A percentile compares a stretch with the other conserved stretches of the same genome.
These are phyloP conservation scores for Bubo scandiacus DNA, from an alignment of 2,113 vertebrate genomes.

Conservation along the genomic window DNA sequence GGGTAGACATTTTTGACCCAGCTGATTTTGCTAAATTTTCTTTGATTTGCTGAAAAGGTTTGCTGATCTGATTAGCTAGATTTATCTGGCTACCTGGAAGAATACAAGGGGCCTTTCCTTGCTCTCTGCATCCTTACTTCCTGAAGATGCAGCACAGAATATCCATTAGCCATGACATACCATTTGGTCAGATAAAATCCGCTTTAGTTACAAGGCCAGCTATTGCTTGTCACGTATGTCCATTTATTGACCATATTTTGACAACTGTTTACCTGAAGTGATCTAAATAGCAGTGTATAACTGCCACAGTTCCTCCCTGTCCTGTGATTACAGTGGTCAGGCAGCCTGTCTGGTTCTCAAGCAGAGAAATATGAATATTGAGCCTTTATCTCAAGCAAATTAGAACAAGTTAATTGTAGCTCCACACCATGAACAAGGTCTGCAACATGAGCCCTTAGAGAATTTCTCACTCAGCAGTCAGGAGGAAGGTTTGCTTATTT, in stretches of 20 bases:
- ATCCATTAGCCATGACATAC: neutral
- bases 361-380: neutral
- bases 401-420: neutral
- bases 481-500: neutral
- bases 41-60: neutral
- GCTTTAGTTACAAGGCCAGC: neutral
- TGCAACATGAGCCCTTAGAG: neutral
- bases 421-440: neutral
- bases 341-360: neutral
- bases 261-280: neutral
- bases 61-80: neutral
- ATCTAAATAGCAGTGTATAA: neutral
- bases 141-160: neutral
- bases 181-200: neutral
- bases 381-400: neutral
- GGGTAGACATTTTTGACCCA: neutral
- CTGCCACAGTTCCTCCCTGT: neutral
- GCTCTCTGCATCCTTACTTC: neutral
- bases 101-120: constrained; percentile 1
- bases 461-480: neutral
- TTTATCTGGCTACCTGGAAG: neutral
- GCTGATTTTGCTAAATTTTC: neutral
- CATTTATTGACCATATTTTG: neutral
- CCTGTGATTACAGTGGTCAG: neutral
- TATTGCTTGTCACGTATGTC: neutral